phyloP scores from a whole-genome alignment of 2,888 invertebrate species.

The Thecophora atra region DNA sequence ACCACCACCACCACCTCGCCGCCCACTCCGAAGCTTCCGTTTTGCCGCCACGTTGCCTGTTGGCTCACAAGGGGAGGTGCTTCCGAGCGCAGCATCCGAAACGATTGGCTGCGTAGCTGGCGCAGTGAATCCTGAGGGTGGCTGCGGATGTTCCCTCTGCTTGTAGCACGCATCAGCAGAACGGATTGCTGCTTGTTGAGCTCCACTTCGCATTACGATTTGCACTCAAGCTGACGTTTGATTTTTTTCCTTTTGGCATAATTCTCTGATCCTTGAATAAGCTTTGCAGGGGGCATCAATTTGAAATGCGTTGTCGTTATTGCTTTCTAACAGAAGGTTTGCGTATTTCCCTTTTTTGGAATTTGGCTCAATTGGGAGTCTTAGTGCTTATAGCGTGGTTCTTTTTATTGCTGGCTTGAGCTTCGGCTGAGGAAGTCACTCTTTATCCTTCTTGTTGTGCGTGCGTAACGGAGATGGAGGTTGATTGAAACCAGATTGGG shows the following conservation, averaged over 20 bases:
- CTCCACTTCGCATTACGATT: slow-evolving; percentile 35
- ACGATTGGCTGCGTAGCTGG: slow-evolving; percentile 50
- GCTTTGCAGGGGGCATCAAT: slow-evolving; percentile 42
- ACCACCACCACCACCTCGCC: neutral
- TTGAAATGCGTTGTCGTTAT: neutral
- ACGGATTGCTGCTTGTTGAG: slow-evolving; percentile 4
- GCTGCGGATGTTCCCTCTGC: neutral
- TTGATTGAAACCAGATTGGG: neutral
- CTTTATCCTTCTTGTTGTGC: slow-evolving; percentile 1
- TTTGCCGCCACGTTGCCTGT: neutral
- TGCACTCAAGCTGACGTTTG: slow-evolving; percentile 27
- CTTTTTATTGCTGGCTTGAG: neutral
- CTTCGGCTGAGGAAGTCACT: neutral
- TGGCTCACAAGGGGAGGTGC: slow-evolving; percentile 46
- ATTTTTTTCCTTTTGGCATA: slow-evolving; percentile 31
- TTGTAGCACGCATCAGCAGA: slow-evolving; percentile 9
- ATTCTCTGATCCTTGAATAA: slow-evolving; percentile 57
- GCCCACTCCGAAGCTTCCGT: neutral
- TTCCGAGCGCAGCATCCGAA: slow-evolving; percentile 48
- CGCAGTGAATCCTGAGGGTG: slow-evolving; percentile 41
- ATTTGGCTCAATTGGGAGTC: neutral
- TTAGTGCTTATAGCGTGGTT: too few relatives aligned
- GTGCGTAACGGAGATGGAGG: neutral
- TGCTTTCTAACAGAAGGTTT: slow-evolving; percentile 6
- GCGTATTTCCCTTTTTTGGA: slow-evolving; percentile 23